phyloP scores from a whole-genome alignment of 2,888 invertebrate species.

The Phorcus lineatus region DNA sequence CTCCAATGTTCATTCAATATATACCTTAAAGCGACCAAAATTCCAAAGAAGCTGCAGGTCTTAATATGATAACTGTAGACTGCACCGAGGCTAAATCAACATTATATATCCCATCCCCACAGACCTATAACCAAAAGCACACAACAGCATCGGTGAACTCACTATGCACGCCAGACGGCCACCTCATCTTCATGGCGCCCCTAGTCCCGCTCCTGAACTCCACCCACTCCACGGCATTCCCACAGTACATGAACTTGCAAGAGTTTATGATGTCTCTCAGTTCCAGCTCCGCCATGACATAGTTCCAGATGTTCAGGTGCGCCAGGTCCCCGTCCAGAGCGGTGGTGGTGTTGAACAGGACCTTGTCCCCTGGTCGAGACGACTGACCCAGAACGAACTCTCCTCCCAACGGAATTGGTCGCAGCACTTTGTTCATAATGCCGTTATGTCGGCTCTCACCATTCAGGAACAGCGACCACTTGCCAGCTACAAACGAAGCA shows the following conservation, averaged over 20 bases:
- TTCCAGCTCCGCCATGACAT: slow-evolving; percentile 53
- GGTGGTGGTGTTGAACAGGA: slow-evolving; percentile 53
- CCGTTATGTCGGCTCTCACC: slow-evolving; percentile 47
- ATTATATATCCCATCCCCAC: too few relatives aligned
- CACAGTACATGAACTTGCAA: slow-evolving; percentile 72
- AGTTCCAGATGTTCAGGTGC: slow-evolving; percentile 74
- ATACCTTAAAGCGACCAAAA: too few relatives aligned
- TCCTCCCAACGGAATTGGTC: slow-evolving; percentile 65
- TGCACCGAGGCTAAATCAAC: too few relatives aligned
- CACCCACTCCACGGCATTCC: slow-evolving; percentile 75
- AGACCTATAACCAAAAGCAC: too few relatives aligned
- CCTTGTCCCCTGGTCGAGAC: slow-evolving; percentile 43
- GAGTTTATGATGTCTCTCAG: slow-evolving; percentile 55
- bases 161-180: slow-evolving; percentile 73
- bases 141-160: slow-evolving; percentile 26
- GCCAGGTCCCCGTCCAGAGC: slow-evolving; percentile 72
- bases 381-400: slow-evolving; percentile 73
- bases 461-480: slow-evolving; percentile 56
- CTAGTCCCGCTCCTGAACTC: slow-evolving; percentile 74
- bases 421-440: slow-evolving; percentile 52
- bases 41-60: too few relatives aligned
- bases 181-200: slow-evolving; percentile 72
- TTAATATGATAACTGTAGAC: too few relatives aligned
- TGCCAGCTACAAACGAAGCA: slow-evolving; percentile 47
- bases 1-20: too few relatives aligned